A percentile compares a stretch with the other conserved stretches of the same genome.
Evolutionary conservation across 2,797 vertebrate species (phyloP).

Genomic region (Mareca strepera): DNA sequence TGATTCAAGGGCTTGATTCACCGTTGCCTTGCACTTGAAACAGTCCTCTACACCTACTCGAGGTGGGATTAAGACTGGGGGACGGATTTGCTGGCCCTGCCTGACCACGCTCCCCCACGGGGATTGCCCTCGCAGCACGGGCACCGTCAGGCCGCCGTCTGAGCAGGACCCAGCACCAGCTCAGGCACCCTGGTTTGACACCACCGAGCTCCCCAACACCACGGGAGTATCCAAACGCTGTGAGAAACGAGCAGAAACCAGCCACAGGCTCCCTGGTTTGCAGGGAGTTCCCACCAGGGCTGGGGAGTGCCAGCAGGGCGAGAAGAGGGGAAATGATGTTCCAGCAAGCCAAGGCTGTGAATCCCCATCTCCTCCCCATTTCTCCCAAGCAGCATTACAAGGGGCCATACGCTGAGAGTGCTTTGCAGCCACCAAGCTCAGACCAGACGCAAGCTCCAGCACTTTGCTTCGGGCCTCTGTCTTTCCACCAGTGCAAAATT

Average conservation of each 20-base stretch:
- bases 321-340: neutral
- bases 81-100: neutral
- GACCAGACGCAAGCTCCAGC: neutral
- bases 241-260: neutral
- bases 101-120: fast-evolving
- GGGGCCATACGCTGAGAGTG: neutral
- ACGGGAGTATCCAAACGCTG: neutral
- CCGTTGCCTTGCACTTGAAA: neutral
- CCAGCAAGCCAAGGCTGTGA: neutral
- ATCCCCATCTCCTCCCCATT: neutral
- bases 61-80: neutral
- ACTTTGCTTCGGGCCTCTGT: fast-evolving
- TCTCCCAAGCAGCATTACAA: neutral
- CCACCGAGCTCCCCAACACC: neutral
- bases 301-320: neutral
- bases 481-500: neutral
- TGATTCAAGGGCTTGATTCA: neutral
- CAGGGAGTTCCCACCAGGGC: neutral
- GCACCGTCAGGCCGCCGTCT: fast-evolving
- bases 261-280: neutral
- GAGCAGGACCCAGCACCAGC: neutral
- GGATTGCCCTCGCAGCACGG: neutral
- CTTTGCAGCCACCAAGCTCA: neutral
- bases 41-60: neutral
- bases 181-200: fast-evolving